A percentile compares a stretch with the other conserved stretches of the same genome.
phyloP scores from a whole-genome alignment of 1,140 invertebrate species.

The Drosophila paulistorum region DNA sequence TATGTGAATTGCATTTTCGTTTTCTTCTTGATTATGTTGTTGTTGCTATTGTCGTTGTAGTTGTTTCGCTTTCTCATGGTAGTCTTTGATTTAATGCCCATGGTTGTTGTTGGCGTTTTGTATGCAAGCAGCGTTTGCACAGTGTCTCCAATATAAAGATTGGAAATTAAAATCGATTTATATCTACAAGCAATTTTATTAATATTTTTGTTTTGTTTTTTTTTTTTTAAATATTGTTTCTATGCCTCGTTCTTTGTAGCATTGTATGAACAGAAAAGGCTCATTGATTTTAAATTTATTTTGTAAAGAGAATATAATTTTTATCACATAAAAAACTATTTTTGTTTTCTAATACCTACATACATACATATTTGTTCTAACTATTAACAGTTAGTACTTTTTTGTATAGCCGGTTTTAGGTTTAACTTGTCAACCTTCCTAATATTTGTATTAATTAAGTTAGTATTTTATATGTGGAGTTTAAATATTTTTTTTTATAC shows the following conservation, averaged over 20 bases:
- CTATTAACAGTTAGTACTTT: too few relatives aligned
- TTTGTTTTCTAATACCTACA: too few relatives aligned
- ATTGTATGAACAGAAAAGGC: too few relatives aligned
- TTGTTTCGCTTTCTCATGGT: slow-evolving; percentile 20
- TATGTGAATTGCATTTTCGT: slow-evolving; percentile 30
- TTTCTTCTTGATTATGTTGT: slow-evolving; percentile 9
- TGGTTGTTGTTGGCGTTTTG: slow-evolving; percentile 20
- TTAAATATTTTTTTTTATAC: too few relatives aligned
- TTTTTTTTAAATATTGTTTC: too few relatives aligned
- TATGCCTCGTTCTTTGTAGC: too few relatives aligned
- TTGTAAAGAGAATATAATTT: too few relatives aligned
- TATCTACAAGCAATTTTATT: background rate
- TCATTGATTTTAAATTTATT: too few relatives aligned
- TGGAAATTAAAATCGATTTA: slow-evolving; percentile 1
- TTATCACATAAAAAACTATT: too few relatives aligned
- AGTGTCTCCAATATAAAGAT: slow-evolving; percentile 16
- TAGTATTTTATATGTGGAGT: background rate
- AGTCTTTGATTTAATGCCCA: slow-evolving; percentile 24
- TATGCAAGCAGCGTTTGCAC: slow-evolving; percentile 28
- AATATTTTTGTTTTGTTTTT: too few relatives aligned
- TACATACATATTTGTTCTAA: too few relatives aligned
- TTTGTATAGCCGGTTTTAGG: too few relatives aligned
- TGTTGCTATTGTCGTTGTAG: slow-evolving; percentile 29
- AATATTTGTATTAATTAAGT: background rate
- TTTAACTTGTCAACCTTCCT: background rate